Base-by-base conservation (phyloP, 2,113 vertebrate species). In the Cyrtonyx montezumae region DNA sequence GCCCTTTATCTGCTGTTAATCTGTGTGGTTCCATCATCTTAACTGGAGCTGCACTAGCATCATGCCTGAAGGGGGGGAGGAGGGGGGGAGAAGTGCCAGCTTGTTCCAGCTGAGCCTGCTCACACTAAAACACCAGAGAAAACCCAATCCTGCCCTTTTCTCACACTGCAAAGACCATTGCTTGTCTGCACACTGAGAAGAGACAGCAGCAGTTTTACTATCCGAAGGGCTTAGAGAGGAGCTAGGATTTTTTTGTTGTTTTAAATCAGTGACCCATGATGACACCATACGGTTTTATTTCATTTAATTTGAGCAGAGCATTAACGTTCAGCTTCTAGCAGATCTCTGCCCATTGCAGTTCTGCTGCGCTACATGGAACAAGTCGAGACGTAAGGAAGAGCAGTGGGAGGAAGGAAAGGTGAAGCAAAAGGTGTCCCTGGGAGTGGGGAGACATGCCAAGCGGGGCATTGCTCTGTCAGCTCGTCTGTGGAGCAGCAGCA, bases 261-360 rank as follows among this genome's bases (percentile, higher is more conserved):
- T 95, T 95, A 95, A 95, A 91, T 93, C 93, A 91, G 87, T 96
- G 96, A 97, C 93, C 96, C 91, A 17, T 94, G 95, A 93, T 94
- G 94, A 96, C 95, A 94, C 94, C 89, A 92, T 96, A 94, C 83
- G 86, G 88, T 94, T 97, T 96, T 96, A 95, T 95, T 95, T 97
- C 90, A 93, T 95, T 97, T 95, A 95, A 97, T 96, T 94, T 97
- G 88, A 91, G 69, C 90, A 90, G 49, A 91, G 93, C 93, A 84
- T 95, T 96, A 95, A 82, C 2, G 49, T 94, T 88, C 85, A 73
- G 77, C 90, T 94, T 79, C 88, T 90, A 94, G 79, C 79, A 90
- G 90, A 71, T 81, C 91, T 91, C 89, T 95, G 61, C 61, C 73
- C 83, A 34, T 88, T 78, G 79, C 22, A 46, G 45, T 84, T 86